Evolutionary conservation across 2,888 invertebrate species (phyloP).

Genomic region (Aphodius sticticus): DNA sequence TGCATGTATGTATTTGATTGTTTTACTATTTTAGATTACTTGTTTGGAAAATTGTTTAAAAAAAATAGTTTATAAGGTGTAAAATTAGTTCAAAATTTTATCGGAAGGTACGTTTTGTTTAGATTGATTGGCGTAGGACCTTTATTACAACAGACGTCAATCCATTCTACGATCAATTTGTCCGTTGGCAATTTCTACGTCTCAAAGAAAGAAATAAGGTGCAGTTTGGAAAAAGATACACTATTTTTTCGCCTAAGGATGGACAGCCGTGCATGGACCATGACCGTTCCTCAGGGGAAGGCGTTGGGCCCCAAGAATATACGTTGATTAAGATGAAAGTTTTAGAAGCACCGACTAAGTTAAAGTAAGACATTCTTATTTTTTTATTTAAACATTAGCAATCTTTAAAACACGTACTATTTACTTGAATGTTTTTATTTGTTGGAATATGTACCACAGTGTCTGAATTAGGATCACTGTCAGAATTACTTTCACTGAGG

Average conservation of each 20-base stretch:
- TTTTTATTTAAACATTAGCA: background rate
- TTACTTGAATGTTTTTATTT: background rate
- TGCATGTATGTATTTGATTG: constrained; percentile 73
- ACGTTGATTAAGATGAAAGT: constrained; percentile 94
- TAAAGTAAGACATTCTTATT: constrained; percentile 65
- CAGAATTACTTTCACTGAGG: too few species aligned
- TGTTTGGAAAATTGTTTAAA: background rate
- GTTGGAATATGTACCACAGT: too few species aligned
- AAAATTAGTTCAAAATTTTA: background rate
- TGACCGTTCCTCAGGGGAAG: constrained; percentile 94
- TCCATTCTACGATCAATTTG: constrained; percentile 97
- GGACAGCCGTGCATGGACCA: constrained; percentile 99
- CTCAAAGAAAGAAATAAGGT: constrained; percentile 88
- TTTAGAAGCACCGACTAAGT: constrained; percentile 73
- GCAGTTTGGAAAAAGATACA: constrained; percentile 96
- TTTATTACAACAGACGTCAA: constrained; percentile 99
- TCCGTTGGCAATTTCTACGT: constrained; percentile 94
- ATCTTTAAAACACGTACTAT: too few species aligned
- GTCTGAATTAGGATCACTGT: too few species aligned
- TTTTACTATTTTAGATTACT: background rate
- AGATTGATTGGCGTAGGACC: constrained; percentile 98
- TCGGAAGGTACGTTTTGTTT: constrained; percentile 38
- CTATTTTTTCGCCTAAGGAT: constrained; percentile 95
- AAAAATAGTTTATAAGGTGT: too few species aligned
- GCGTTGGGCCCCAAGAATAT: constrained; percentile 98